phyloP scores from a whole-genome alignment of 2,888 invertebrate species.

The Nectonema munidae region DNA sequence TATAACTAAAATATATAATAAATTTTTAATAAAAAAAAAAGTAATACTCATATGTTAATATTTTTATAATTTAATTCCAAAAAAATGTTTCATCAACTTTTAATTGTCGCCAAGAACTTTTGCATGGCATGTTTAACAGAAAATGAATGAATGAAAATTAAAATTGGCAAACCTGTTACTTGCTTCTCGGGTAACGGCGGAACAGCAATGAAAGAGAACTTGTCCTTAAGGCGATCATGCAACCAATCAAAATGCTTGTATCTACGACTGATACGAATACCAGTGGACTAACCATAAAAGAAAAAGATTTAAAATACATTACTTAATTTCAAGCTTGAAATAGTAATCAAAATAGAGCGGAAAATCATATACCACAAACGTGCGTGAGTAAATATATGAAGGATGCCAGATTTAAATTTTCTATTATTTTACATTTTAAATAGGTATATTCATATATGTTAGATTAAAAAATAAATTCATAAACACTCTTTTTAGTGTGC shows the following conservation, averaged over 20 bases:
- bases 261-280: constrained; percentile 48
- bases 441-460: no score
- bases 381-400: neutral
- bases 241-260: constrained; percentile 99
- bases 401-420: neutral
- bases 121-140: constrained; percentile 5
- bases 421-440: neutral
- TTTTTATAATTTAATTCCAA: neutral
- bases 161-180: constrained; percentile 34
- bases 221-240: constrained; percentile 60
- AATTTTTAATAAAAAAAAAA: neutral
- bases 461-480: no score
- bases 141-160: neutral
- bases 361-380: neutral
- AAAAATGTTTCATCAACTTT: no score
- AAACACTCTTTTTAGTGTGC: no score
- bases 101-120: no score
- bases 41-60: neutral
- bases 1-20: neutral
- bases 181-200: constrained; percentile 93
- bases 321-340: no score
- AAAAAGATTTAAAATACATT: constrained; percentile 19
- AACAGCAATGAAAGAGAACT: constrained; percentile 67
- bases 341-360: neutral
- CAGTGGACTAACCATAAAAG: no score